phyloP scores from a whole-genome alignment of 1,140 invertebrate species.

The Propsilocerus akamusi region DNA sequence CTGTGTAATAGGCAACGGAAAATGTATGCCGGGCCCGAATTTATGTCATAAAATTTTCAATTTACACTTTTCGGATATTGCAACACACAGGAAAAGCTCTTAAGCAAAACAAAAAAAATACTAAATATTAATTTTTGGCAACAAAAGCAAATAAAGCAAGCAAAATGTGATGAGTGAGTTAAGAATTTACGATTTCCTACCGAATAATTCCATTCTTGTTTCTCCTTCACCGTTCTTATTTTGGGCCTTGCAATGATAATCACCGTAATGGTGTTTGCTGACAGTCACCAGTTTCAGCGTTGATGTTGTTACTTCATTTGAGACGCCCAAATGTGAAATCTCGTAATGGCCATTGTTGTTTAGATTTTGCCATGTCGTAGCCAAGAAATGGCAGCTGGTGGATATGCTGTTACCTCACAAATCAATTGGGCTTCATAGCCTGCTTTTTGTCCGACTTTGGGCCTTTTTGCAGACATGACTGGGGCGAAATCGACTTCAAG shows the following conservation, averaged over 20 bases:
- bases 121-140: too few relatives aligned
- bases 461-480: background rate
- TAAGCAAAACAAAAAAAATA: too few relatives aligned
- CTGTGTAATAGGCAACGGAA: too few relatives aligned
- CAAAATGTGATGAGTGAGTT: too few relatives aligned
- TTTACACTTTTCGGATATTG: too few relatives aligned
- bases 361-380: background rate
- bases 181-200: slow-evolving; percentile 1
- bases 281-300: background rate
- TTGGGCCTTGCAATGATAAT: background rate
- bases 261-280: background rate
- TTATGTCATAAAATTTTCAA: too few relatives aligned
- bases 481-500: background rate
- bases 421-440: slow-evolving; percentile 1
- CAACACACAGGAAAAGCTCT: too few relatives aligned
- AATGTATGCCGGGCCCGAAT: too few relatives aligned
- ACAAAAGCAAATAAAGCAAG: too few relatives aligned
- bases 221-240: background rate
- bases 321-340: background rate
- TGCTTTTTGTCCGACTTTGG: background rate
- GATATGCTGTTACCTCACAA: background rate
- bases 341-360: background rate
- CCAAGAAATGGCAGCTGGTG: background rate
- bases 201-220: background rate
- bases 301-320: background rate